Evolutionary conservation across 2,797 vertebrate genomes (phyloP), one percentile per base, ranked within the genome.

Genomic region (Serranus cabrilla): DNA sequence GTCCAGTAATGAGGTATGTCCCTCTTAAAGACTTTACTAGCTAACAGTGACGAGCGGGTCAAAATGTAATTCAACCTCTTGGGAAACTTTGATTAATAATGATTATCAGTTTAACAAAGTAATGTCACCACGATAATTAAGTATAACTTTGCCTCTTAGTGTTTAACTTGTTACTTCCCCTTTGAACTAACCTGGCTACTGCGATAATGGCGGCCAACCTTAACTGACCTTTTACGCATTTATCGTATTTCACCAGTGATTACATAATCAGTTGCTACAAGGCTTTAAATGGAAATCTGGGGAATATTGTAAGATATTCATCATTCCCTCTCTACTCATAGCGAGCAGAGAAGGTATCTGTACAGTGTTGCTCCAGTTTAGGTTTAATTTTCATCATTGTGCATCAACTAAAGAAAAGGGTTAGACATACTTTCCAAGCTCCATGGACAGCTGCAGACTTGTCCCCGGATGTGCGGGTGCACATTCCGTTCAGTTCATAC

Each of bases 201-300:
- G 9, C 17, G 39, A 25, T 18, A 14, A 58, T 45, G 10, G 40
- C 7, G 18, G 2, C 13, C 8, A 5, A 61, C 27, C 50, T 59
- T 31, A 52, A 51, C 17, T 73, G 43, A 46, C 13, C 37, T 21
- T 62, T 31, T 47, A 18, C 23, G 46, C 40, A 70, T 27, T 45
- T 23, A 47, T 69, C 54, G 49, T 17, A 57, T 8, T 67, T 45
- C 2, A 51, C 31, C 17, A 8, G 13, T 61, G 10, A 42, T 52
- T 46, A 39, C 45, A 74, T 31, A 13, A 74, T 49, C 13, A 47
- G 43, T 31, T 51, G 59, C 72, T 45, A 47, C 39, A 42, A 59
- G 21, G 23, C 46, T 58, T 62, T 56, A 3, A 50, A 57, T 9
- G 61, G 20, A 46, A 21, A 51, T n/a, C 20, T 43, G 23, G 42